phyloP scores from a whole-genome alignment of 1,140 invertebrate species.

The Mamestra configurata region DNA sequence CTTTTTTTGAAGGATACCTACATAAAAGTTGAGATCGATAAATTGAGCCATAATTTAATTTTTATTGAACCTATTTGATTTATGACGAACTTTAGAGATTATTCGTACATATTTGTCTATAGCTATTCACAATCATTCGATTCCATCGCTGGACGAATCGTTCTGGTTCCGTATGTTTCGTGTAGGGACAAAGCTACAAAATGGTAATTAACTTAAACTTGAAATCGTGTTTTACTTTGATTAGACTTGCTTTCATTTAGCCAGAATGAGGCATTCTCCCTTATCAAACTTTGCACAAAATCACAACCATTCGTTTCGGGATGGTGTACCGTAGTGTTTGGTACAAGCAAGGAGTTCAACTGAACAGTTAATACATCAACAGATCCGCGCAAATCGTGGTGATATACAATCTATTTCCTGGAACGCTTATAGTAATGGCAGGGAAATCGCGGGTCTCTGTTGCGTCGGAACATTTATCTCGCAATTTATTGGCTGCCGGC shows the following conservation, averaged over 20 bases:
- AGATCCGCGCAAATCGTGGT: conserved; percentile 24
- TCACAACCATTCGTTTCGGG: too few relatives aligned
- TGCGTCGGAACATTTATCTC: conserved; percentile 54
- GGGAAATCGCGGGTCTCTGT: conserved; percentile 55
- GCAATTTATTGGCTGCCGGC: conserved; percentile 60
- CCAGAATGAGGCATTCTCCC: too few relatives aligned
- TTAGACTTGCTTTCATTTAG: too few relatives aligned
- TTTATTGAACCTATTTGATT: conserved; percentile 6
- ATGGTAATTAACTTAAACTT: too few relatives aligned
- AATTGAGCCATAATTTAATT: background rate
- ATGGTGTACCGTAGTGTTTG: background rate
- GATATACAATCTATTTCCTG: conserved; percentile 52
- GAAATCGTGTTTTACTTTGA: too few relatives aligned
- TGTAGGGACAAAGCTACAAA: too few relatives aligned
- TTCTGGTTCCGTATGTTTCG: too few relatives aligned
- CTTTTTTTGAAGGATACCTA: background rate
- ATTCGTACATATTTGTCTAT: too few relatives aligned
- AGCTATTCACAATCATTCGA: background rate
- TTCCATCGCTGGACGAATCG: too few relatives aligned
- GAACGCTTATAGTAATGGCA: conserved; percentile 33
- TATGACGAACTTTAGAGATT: background rate
- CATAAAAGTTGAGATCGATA: background rate
- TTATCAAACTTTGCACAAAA: too few relatives aligned
- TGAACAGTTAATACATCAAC: conserved; percentile 19
- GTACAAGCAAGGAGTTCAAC: background rate